Conservation (phyloP, 2,113 vertebrate genomes). For the Ginglymostoma cirratum region DNA sequence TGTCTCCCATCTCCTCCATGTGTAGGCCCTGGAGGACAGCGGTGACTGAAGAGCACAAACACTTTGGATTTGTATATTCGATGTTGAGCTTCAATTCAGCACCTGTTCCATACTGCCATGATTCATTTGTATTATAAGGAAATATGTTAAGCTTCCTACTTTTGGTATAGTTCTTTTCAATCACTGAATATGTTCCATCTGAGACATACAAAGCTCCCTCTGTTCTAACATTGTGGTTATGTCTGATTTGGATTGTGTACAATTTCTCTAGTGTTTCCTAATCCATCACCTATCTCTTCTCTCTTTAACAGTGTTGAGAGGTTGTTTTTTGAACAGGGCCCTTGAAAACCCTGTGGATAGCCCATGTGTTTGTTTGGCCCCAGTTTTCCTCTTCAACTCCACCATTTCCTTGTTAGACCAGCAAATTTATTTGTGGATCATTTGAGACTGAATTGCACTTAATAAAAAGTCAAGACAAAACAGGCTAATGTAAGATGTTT, state of each 20-base stretch:
- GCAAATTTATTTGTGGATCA: background rate
- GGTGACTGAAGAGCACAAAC: background rate
- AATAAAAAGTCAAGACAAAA: background rate
- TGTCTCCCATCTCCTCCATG: background rate
- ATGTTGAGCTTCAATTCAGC: background rate
- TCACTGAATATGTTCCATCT: background rate
- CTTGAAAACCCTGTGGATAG: background rate
- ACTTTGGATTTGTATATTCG: background rate
- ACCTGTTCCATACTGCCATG: background rate
- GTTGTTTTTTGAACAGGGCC: too few species aligned
- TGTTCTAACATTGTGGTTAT: background rate
- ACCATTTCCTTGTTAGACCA: background rate
- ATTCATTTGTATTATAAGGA: background rate
- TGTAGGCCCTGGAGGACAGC: background rate
- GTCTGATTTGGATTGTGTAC: background rate
- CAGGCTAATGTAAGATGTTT: background rate
- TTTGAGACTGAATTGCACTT: background rate
- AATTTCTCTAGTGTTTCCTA: background rate
- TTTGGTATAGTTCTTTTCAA: background rate
- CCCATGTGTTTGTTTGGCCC: background rate
- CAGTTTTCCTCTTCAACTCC: background rate
- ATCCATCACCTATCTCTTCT: background rate
- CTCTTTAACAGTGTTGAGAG: background rate
- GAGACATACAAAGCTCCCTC: background rate
- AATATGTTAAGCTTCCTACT: background rate